These are phyloP conservation scores for Ictalurus punctatus DNA, from an alignment of 2,113 vertebrate species.

Conservation along the genomic window DNA sequence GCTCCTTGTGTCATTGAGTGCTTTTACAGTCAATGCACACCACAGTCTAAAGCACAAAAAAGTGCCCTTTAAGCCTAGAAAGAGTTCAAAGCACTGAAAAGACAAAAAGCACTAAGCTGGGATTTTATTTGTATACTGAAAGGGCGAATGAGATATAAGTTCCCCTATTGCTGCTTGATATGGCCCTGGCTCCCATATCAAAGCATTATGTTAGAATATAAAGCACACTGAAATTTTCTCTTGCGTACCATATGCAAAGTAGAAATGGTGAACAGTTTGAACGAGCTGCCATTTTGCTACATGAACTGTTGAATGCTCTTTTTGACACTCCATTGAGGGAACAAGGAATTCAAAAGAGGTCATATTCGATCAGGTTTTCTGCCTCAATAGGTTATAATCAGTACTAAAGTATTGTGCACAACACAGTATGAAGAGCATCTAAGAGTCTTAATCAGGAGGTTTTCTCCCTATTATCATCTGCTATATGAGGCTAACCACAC, in stretches of 20 bases:
- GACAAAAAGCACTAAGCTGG: conserved; percentile 99
- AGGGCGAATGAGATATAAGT: conserved; percentile 99
- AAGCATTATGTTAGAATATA: conserved; percentile 86
- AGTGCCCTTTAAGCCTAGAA: conserved; percentile 96
- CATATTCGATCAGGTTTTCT: conserved; percentile 99
- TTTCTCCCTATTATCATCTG: conserved; percentile 91
- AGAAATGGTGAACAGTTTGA: conserved; percentile 84
- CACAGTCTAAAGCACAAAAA: conserved; percentile 95
- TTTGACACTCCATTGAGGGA: conserved; percentile 94
- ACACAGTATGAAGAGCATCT: conserved; percentile 88
- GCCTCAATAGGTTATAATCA: conserved; percentile 99
- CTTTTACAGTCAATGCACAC: conserved; percentile 99
- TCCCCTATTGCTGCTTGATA: conserved; percentile 91
- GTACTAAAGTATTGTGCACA: conserved; percentile 91
- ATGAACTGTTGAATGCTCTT: conserved; percentile 97
- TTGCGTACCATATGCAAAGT: conserved; percentile 85
- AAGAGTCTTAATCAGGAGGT: conserved; percentile 91
- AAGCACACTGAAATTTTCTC: conserved; percentile 81
- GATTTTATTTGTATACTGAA: conserved; percentile 99
- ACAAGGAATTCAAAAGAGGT: conserved; percentile 98
- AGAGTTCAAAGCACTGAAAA: conserved; percentile 99
- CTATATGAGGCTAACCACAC: conserved; percentile 77
- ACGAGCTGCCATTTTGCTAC: conserved; percentile 86
- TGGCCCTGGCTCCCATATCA: conserved; percentile 91
- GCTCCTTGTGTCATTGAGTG: conserved; percentile 95